Evolutionary conservation across 2,888 invertebrate species (phyloP), one percentile per base, ranked within the genome.

Genomic region (Deroplatys truncata): DNA sequence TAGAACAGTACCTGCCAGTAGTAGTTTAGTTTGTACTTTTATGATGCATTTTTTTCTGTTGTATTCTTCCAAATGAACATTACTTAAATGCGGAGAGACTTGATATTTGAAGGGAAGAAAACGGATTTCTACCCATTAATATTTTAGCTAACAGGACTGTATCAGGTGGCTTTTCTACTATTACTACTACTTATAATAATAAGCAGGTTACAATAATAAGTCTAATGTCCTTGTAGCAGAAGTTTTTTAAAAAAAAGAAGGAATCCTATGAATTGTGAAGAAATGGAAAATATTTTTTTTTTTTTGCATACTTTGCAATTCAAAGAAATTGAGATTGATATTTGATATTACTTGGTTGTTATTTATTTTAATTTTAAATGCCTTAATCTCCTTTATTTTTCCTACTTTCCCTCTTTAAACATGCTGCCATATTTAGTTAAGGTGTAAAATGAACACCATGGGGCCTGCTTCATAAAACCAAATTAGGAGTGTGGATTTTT

Each of bases 111-210:
- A 72, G 56, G 56, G 56, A 72, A 72, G 56, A 72, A 72, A 72
- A 72, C 0, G 1, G 25, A 72, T 72, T 72, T 72, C 56, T 72
- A 4, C 56, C 56, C 56, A 72, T 72, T 20, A 72, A 72, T 72
- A 72, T 72, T 72, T 72, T 72, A 72, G 56, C 56, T 72, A 72
- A 72, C 56, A 72, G 56, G 16, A 72, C 56, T 72, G 56, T 72
- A 72, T 72, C 43, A 85, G 85, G 87, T 87, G 87, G 87, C 87
- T 87, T 87, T 87, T 87, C 87, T 87, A 87, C 87, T 72, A 82
- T 82, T 72, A 72, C 56, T 72, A 72, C 56, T 72, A 72, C 56
- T 72, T 72, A 72, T 72, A 72, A 72, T 86, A 86, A 86, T 86
- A 86, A 72, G 28, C 72, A 82, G 82, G n/a, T 87, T 83, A 85